These are phyloP conservation scores for Cirrhinus molitorella DNA, from an alignment of 2,797 vertebrate species.

Conservation along the genomic window DNA sequence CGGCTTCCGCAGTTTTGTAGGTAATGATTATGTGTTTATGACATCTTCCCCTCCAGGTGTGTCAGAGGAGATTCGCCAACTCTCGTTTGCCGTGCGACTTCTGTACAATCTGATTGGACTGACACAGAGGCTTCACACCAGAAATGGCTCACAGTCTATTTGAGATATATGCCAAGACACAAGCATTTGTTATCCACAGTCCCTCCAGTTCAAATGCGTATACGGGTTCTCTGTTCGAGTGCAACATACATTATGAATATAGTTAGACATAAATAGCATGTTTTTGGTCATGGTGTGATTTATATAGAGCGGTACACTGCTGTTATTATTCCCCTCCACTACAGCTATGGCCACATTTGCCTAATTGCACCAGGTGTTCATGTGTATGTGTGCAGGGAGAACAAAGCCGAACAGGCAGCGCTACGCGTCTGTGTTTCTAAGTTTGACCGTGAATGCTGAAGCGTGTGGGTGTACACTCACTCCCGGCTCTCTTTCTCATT, in stretches of 20 bases:
- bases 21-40: constrained; percentile 45
- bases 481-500: constrained; percentile 44
- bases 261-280: constrained; percentile 37
- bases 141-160: constrained; percentile 34
- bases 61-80: constrained; percentile 39
- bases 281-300: constrained; percentile 40
- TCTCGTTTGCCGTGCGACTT: constrained; percentile 50
- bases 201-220: constrained; percentile 19
- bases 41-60: constrained; percentile 54
- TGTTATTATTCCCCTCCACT: constrained; percentile 54
- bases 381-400: constrained; percentile 45
- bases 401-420: constrained; percentile 56
- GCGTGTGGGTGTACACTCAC: constrained; percentile 47
- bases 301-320: constrained; percentile 28
- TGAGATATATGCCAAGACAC: constrained; percentile 40
- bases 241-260: constrained; percentile 19
- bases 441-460: constrained; percentile 49
- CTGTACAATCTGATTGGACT: constrained; percentile 39
- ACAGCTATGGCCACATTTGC: constrained; percentile 56
- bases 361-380: constrained; percentile 64
- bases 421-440: constrained; percentile 51
- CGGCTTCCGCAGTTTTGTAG: constrained; percentile 43
- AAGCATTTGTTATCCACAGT: constrained; percentile 31
- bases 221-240: constrained; percentile 13
- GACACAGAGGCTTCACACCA: constrained; percentile 52